Evolutionary conservation across 2,797 vertebrate genomes (phyloP).

Genomic region (Sandelia bainsii): DNA sequence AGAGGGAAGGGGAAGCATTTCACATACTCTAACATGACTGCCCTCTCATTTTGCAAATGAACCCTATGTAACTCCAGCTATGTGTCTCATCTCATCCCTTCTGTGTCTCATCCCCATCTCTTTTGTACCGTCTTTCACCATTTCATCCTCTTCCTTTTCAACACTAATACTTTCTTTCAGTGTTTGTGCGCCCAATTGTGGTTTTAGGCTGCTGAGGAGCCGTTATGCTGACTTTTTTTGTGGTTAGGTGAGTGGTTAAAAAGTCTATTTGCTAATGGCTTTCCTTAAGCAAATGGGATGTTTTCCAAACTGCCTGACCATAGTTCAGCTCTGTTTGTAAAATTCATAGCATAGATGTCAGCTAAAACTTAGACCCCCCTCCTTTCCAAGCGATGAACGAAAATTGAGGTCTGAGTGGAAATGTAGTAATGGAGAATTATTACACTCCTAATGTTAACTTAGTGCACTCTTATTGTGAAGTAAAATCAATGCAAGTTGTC

Average conservation of each 20-base stretch:
- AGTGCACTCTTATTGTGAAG: too few relatives aligned
- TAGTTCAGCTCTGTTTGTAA: neutral
- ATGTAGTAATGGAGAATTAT: neutral
- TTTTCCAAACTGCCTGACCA: conserved; percentile 15
- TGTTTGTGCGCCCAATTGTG: conserved; percentile 42
- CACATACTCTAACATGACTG: conserved; percentile 6
- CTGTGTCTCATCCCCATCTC: conserved; percentile 42
- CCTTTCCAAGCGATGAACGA: too few relatives aligned
- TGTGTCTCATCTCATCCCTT: conserved; percentile 44
- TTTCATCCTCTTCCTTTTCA: conserved; percentile 20
- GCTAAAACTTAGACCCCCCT: conserved; percentile 19
- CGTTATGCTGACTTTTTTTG: conserved; percentile 22
- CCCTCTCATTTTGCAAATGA: conserved; percentile 47
- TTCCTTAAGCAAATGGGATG: conserved; percentile 18
- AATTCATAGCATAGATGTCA: conserved; percentile 15
- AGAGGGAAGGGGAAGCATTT: conserved; percentile 24
- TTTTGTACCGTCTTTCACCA: conserved; percentile 4
- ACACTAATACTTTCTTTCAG: conserved; percentile 38
- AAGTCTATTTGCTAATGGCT: conserved; percentile 2
- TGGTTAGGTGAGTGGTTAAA: conserved; percentile 39
- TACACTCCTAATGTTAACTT: too few relatives aligned
- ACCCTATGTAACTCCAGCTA: conserved; percentile 40
- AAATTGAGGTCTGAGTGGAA: neutral
- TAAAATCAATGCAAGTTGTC: too few relatives aligned
- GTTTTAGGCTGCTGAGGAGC: conserved; percentile 64